Evolutionary conservation across 2,113 vertebrate genomes (phyloP).

Genomic region (Tichodroma muraria): DNA sequence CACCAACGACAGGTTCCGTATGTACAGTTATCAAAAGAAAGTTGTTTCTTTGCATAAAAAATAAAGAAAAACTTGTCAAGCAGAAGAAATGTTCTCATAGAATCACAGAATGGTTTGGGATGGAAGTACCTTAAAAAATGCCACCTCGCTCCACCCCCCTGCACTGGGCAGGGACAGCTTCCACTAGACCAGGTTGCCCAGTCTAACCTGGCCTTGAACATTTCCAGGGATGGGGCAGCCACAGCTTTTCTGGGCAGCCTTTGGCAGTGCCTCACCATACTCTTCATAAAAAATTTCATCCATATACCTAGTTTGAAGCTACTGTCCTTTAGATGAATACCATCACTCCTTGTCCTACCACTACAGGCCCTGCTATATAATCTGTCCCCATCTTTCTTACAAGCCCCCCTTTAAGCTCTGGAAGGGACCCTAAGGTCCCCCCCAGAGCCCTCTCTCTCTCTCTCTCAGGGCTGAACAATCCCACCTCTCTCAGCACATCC

Average conservation of each 20-base stretch:
- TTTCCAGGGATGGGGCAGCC: neutral
- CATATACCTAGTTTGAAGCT: neutral
- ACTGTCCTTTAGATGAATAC: neutral
- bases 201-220: neutral
- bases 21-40: neutral
- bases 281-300: neutral
- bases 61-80: neutral
- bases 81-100: neutral
- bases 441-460: neutral
- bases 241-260: neutral
- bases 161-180: neutral
- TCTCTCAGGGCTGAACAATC: neutral
- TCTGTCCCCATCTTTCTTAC: neutral
- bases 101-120: neutral
- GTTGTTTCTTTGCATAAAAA: neutral
- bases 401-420: neutral
- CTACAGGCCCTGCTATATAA: neutral
- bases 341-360: neutral
- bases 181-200: neutral
- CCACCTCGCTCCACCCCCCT: neutral
- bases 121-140: neutral
- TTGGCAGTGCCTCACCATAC: neutral
- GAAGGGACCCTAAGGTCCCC: neutral
- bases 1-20: neutral
- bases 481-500: neutral